phyloP scores from a whole-genome alignment of 1,140 invertebrate genomes.

The Hycleus phaleratus region DNA sequence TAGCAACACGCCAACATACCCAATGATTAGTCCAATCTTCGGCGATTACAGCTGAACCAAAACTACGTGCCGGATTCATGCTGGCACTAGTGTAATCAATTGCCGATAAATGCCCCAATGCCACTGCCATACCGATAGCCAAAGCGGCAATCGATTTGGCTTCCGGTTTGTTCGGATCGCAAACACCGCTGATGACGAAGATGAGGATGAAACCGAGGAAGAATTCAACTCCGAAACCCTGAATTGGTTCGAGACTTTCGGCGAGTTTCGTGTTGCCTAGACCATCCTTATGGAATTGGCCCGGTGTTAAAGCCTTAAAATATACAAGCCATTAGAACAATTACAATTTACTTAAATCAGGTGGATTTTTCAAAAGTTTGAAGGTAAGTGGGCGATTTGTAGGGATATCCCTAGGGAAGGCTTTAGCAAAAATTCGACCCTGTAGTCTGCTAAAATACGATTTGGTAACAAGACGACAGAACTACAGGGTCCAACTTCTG shows the following conservation, averaged over 20 bases:
- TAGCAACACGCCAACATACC: constrained; percentile 42
- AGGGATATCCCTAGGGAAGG: too few species aligned
- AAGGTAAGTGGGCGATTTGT: too few species aligned
- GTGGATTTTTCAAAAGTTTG: too few species aligned
- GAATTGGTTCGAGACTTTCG: constrained; percentile 45
- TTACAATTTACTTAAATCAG: too few species aligned
- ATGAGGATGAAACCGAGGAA: constrained; percentile 84
- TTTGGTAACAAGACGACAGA: too few species aligned
- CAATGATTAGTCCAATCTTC: constrained; percentile 71
- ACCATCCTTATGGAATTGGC: constrained; percentile 38
- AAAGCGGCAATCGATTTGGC: constrained; percentile 75
- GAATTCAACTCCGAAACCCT: constrained; percentile 84
- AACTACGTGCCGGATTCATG: constrained; percentile 83
- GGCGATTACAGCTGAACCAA: constrained; percentile 76
- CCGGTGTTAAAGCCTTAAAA: constrained; percentile 55
- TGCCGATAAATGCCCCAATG: constrained; percentile 77
- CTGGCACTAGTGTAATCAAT: constrained; percentile 78
- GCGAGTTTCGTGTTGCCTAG: constrained; percentile 26
- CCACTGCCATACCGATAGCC: constrained; percentile 82
- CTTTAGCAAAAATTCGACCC: too few species aligned
- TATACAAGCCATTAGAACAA: too few species aligned
- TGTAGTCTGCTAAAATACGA: too few species aligned
- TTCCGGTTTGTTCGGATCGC: constrained; percentile 63
- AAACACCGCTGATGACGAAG: constrained; percentile 80
- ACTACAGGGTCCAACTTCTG: too few species aligned